Percentiles rank a stretch among this genome's conserved stretches.
These are phyloP conservation scores for Mactra quadrangularis DNA, from an alignment of 1,140 invertebrate species.

Conservation along the genomic window DNA sequence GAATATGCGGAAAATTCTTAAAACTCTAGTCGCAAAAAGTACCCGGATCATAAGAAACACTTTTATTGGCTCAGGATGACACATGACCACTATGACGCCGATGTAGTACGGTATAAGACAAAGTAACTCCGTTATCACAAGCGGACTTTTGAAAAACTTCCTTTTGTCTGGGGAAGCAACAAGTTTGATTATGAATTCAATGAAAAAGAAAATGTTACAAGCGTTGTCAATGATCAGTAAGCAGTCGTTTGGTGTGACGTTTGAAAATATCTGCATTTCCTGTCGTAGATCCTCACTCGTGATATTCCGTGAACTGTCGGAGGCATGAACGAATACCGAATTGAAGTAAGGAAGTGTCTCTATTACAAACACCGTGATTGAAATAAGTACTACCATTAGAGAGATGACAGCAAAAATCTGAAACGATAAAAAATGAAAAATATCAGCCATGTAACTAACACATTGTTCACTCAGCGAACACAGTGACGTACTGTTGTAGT, in stretches of 20 bases:
- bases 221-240: slow-evolving; percentile 64
- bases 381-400: slow-evolving; percentile 60
- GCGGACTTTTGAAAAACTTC: slow-evolving; percentile 74
- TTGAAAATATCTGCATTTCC: slow-evolving; percentile 60
- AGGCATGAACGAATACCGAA: slow-evolving; percentile 42
- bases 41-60: slow-evolving; percentile 66
- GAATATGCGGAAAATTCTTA: slow-evolving; percentile 73
- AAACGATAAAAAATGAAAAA: slow-evolving; percentile 40
- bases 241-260: slow-evolving; percentile 47
- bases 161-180: slow-evolving; percentile 79
- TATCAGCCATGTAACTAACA: background rate
- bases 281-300: slow-evolving; percentile 50
- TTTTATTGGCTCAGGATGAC: slow-evolving; percentile 67
- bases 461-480: too few species aligned
- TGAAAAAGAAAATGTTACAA: slow-evolving; percentile 63
- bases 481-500: too few species aligned
- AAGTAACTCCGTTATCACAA: slow-evolving; percentile 68
- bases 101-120: slow-evolving; percentile 75
- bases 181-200: slow-evolving; percentile 77
- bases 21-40: slow-evolving; percentile 67
- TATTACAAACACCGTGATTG: slow-evolving; percentile 67
- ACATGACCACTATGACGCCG: slow-evolving; percentile 81
- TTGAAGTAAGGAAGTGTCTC: slow-evolving; percentile 65
- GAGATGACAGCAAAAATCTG: slow-evolving; percentile 66
- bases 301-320: slow-evolving; percentile 9